Conservation (phyloP, 1,140 invertebrate species). For the Brachystomella parvula region DNA sequence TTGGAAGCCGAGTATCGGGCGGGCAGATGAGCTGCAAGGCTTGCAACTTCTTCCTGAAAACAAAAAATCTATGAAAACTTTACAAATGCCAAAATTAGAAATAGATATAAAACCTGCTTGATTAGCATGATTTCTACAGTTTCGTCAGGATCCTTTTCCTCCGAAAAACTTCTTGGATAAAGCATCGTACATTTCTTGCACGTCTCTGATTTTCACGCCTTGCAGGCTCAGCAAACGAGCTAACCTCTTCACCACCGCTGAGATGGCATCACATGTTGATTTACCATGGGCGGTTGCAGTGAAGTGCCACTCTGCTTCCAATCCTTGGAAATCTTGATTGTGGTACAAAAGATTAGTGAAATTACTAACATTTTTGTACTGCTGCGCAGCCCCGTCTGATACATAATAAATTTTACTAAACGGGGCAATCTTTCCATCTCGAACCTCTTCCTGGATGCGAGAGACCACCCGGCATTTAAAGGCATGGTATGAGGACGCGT, state of each 20-base stretch:
- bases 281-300: constrained; percentile 38
- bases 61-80: background rate
- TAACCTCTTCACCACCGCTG: background rate
- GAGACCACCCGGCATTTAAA: constrained; percentile 19
- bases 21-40: background rate
- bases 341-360: constrained; percentile 37
- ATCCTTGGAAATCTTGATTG: constrained; percentile 27
- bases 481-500: constrained; percentile 27
- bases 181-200: background rate
- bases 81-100: background rate
- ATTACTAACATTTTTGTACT: constrained; percentile 40
- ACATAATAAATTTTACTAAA: constrained; percentile 31
- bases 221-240: background rate
- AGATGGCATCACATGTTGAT: constrained; percentile 34
- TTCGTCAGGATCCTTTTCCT: background rate
- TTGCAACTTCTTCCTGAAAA: background rate
- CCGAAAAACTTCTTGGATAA: background rate
- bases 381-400: constrained; percentile 35
- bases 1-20: too few relatives aligned
- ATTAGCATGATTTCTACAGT: background rate
- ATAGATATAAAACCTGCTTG: background rate
- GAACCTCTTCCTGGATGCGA: background rate
- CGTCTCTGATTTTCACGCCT: background rate
- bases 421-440: background rate
- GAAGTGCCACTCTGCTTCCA: constrained; percentile 38